These are phyloP conservation scores for Alligator mississippiensis DNA, from an alignment of 2,113 vertebrate species.

Conservation along the genomic window DNA sequence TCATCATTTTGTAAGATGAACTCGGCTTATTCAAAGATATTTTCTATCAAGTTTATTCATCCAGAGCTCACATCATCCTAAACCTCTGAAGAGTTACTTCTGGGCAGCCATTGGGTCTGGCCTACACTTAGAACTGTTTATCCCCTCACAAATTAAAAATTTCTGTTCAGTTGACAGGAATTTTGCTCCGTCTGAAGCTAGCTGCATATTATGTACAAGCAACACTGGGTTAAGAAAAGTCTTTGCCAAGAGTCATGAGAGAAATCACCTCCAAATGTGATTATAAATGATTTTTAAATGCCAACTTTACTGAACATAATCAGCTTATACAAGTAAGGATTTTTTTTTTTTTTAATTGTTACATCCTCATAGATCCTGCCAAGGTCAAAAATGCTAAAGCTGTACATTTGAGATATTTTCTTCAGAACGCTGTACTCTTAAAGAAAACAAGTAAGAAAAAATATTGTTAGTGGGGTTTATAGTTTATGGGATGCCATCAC, in stretches of 20 bases:
- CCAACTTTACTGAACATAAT: conserved; percentile 60
- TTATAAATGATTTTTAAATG: conserved; percentile 71
- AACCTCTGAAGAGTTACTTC: neutral
- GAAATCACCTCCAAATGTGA: conserved; percentile 59
- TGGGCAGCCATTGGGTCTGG: neutral
- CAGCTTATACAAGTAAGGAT: conserved; percentile 61
- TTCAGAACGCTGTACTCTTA: neutral
- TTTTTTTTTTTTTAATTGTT: conserved; percentile 40
- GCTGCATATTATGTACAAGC: conserved; percentile 17
- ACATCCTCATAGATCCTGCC: conserved; percentile 34
- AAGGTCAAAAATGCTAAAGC: conserved; percentile 48
- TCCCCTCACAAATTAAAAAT: conserved; percentile 3
- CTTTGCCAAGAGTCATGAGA: conserved; percentile 42
- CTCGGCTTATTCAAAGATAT: neutral
- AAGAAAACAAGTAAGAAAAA: neutral
- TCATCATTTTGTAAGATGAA: conserved; percentile 1
- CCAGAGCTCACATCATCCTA: neutral
- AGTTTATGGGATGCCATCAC: neutral
- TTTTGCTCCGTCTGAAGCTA: neutral
- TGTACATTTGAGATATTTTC: conserved; percentile 41
- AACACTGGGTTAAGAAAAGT: neutral
- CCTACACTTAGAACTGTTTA: neutral
- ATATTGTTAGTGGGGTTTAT: neutral
- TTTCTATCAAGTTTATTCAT: conserved; percentile 37
- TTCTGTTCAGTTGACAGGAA: neutral